Evolutionary conservation across 2,113 vertebrate genomes (phyloP), one percentile per base, ranked within the genome.

Genomic region (Eublepharis macularius): DNA sequence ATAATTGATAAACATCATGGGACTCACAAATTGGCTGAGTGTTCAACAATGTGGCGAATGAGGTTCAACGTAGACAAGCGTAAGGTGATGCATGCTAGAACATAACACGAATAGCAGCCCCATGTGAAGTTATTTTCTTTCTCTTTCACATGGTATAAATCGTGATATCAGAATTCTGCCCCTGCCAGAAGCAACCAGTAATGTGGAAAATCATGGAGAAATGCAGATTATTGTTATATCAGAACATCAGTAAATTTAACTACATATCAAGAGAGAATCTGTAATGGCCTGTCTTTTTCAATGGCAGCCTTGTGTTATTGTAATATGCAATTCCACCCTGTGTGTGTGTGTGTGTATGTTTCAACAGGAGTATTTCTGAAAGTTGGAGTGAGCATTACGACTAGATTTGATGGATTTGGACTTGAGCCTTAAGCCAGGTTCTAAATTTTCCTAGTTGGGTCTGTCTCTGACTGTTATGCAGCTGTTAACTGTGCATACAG

Each of bases 381-480:
- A 76, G 32, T 75, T 68, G 73, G 45, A 77, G 39, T 69, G 65
- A 45, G 73, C 41, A 39, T 36, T 29, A 41, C 26, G 45, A 54
- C 16, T 72, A 24, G 73, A 68, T 34, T 76, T 66, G 26, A 60
- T 49, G 65, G 80, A 43, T 49, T 47, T 74, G 32, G 39, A 72
- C n/a, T 34, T 66, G 73, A 74, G 78, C 65, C 82, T 80, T 88
- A 54, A 82, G 43, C 19, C 73, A 75, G 41, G 54, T 86, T 90
- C 85, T 81, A 14, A 83, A 12, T 80, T 82, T 78, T 82, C 87
- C 85, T 89, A 86, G 84, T 90, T 88, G 85, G 85, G 26, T 43
- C 85, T 72, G 68, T 14, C 11, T 24, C 87, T 87, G 77, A 68
- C 4, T 66, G 43, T 45, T 17, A 14, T 82, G 80, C 89, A 88